Evolutionary conservation across 2,888 invertebrate genomes (phyloP), one percentile per base, ranked within the genome.

Genomic region (Neoitamus cyanurus): DNA sequence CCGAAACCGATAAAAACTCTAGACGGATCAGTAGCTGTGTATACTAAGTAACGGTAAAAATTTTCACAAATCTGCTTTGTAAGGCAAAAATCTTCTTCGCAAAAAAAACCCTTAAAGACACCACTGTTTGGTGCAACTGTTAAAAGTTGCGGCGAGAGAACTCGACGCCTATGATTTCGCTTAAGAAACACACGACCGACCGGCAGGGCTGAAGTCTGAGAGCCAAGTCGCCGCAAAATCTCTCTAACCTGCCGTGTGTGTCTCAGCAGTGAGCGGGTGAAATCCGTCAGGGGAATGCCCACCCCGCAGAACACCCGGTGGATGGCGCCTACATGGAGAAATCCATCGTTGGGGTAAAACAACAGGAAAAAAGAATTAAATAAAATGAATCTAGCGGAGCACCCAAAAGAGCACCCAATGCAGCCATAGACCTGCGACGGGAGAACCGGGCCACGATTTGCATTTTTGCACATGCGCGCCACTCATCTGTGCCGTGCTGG

Each of bases 1-100:
- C 80, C 88, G 89, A 89, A 89, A 88, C 89, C 89, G 90, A 89
- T 89, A 89, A 90, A 91, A 90, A 91, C 91, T 91, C 90, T 91
- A 91, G 91, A 91, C 91, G 91, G 91, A 91, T 34, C 46, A 83
- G 5, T 85, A 78, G n/a, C 20, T 78, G 13, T 58, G 48, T 77
- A n/a, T 77, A 46, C 11, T 48, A 13, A 7, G 25, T 58, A 31
- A 78, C 30, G 42, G 13, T 58, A 58, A 11, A 58, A 58, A 58
- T 15, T 58, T n/a, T 48, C 58, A 25, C 58, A 42, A 42, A n/a
- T 20, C 0, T 20, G n/a, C n/a, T 15, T 48, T 11, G 0, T 9
- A 58, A 58, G 42, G 6, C n/a, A n/a, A 42, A 42, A 42, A 42
- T 4, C 42, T 58, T 58, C 25, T 9, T 58, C 2, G 58, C 58